Conservation (phyloP, 1,140 invertebrate genomes). For the Onthophagus taurus region DNA sequence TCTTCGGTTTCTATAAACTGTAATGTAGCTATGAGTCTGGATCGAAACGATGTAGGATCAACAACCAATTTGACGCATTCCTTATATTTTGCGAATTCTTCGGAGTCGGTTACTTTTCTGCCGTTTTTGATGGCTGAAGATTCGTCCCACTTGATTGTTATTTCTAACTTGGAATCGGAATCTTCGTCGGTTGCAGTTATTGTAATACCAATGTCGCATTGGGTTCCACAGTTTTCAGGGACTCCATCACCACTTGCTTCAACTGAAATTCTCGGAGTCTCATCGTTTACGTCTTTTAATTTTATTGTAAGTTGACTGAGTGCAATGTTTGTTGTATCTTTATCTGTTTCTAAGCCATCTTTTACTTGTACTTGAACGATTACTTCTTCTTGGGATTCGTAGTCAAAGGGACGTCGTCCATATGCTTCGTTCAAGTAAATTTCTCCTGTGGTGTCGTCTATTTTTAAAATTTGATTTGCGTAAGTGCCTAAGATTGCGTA, state of each 20-base stretch:
- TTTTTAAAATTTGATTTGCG: slow-evolving; percentile 30
- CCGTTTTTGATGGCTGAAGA: background rate
- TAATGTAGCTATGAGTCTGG: too few relatives aligned
- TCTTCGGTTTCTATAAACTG: too few relatives aligned
- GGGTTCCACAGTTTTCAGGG: too few relatives aligned
- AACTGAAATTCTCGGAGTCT: slow-evolving; percentile 41
- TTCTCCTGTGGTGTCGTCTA: slow-evolving; percentile 39
- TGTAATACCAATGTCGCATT: too few relatives aligned
- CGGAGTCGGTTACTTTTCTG: background rate
- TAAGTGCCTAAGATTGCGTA: slow-evolving; percentile 39
- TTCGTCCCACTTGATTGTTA: background rate
- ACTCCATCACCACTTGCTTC: slow-evolving; percentile 13
- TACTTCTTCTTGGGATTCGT: slow-evolving; percentile 44
- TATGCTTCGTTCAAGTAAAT: slow-evolving; percentile 39
- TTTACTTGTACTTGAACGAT: slow-evolving; percentile 43
- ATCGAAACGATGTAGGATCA: too few relatives aligned
- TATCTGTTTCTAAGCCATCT: slow-evolving; percentile 36
- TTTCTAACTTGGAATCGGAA: background rate
- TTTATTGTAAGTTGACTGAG: slow-evolving; percentile 43
- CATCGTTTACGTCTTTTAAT: slow-evolving; percentile 48
- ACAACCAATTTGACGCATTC: too few relatives aligned
- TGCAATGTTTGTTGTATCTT: slow-evolving; percentile 35
- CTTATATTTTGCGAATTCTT: background rate
- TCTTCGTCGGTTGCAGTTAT: background rate
- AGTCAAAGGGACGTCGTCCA: slow-evolving; percentile 48